Conservation (phyloP, 2,888 invertebrate genomes). For the Neoaliturus tenellus region DNA sequence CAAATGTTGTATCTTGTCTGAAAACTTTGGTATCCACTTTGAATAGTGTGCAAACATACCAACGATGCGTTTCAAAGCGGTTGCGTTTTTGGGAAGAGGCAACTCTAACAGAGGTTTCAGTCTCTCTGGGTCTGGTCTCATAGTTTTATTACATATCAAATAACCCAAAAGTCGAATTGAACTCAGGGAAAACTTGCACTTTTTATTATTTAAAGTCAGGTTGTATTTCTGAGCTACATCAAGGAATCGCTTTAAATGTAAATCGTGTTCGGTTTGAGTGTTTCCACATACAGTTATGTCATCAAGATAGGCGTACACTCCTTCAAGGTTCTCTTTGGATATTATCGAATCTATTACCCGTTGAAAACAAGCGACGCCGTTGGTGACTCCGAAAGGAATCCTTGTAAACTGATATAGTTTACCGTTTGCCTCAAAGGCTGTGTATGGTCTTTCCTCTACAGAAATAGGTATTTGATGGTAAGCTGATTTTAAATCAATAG, state of each 20-base stretch:
- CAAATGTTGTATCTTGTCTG: too few species aligned
- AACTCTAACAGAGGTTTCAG: slow-evolving; percentile 2
- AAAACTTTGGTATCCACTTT: too few species aligned
- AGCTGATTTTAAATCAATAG: background rate
- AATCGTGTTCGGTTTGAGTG: slow-evolving; percentile 5
- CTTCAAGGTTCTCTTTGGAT: slow-evolving; percentile 21
- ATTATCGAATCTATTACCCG: background rate
- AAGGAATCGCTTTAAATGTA: background rate
- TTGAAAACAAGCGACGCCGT: background rate
- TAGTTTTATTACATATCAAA: background rate
- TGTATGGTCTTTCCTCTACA: background rate
- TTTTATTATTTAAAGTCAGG: background rate
- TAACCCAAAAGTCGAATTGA: slow-evolving; percentile 11
- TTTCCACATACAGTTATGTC: slow-evolving; percentile 52
- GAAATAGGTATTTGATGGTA: background rate
- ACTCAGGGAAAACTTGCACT: background rate
- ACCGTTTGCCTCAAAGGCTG: background rate
- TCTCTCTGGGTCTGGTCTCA: slow-evolving; percentile 18
- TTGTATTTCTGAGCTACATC: background rate
- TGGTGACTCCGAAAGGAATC: background rate
- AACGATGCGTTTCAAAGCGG: too few species aligned
- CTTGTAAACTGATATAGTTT: background rate
- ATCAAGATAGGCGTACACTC: slow-evolving; percentile 42
- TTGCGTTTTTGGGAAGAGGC: slow-evolving; percentile 1
- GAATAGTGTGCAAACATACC: too few species aligned